These are phyloP conservation scores for Penaeus indicus DNA, from an alignment of 1,140 invertebrate species.

Conservation along the genomic window DNA sequence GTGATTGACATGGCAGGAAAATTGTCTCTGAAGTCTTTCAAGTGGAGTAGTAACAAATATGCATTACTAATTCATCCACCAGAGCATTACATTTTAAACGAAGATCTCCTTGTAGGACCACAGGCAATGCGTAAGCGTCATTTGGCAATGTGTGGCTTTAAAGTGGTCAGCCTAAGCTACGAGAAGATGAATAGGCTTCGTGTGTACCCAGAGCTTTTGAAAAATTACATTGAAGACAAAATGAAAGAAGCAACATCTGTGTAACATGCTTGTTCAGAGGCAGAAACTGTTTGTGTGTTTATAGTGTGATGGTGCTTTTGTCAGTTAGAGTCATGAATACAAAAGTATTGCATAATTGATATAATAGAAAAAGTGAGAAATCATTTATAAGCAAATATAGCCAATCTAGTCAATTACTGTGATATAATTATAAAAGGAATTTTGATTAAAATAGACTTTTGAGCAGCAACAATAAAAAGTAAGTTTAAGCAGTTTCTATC, in stretches of 20 bases:
- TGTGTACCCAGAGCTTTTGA: slow-evolving; percentile 69
- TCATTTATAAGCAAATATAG: background rate
- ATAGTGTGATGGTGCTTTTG: background rate
- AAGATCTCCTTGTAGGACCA: slow-evolving; percentile 75
- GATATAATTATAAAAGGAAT: no score
- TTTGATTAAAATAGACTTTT: no score
- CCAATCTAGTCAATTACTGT: background rate
- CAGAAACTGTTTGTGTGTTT: background rate
- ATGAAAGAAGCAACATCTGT: slow-evolving; percentile 67
- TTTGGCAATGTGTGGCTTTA: slow-evolving; percentile 76
- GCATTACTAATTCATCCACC: slow-evolving; percentile 78
- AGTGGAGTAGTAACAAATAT: slow-evolving; percentile 62
- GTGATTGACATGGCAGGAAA: slow-evolving; percentile 74
- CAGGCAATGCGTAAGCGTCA: slow-evolving; percentile 77
- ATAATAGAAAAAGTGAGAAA: background rate
- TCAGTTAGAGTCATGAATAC: background rate
- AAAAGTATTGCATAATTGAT: background rate
- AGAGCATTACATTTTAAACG: slow-evolving; percentile 77
- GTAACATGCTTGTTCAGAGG: background rate
- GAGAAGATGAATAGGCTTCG: slow-evolving; percentile 72
- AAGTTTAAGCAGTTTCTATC: no score
- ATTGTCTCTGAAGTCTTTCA: slow-evolving; percentile 48
- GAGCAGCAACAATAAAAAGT: no score
- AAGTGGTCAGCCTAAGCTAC: slow-evolving; percentile 77
- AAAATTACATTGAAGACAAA: slow-evolving; percentile 71